Evolutionary conservation across 2,888 invertebrate species (phyloP), one percentile per base, ranked within the genome.

Genomic region (Diaperis boleti): DNA sequence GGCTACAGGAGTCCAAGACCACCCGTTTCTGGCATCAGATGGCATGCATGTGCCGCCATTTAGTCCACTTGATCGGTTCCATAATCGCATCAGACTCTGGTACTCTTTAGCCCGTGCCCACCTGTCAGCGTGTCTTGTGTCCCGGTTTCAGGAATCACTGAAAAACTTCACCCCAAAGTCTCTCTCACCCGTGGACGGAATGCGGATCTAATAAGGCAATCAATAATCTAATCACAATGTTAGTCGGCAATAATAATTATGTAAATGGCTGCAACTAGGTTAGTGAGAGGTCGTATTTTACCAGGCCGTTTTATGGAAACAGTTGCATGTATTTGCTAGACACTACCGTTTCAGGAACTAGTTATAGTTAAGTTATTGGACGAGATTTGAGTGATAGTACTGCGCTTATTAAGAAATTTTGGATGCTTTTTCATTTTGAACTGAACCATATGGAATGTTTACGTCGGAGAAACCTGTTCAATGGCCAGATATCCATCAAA

Each of bases 231-330:
- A 68, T 62, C 62, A 65, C 65, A 66, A 67, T 63, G 45, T 66
- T 42, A 64, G 54, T 57, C 42, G 62, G 47, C 49, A 55, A 66
- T 67, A 62, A 64, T 70, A 69, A 72, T 72, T 72, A 72, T 72
- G 72, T 71, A 75, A 71, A 72, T 70, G 61, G 29, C 52, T 29
- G 67, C 69, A 73, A 73, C 72, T 74, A 71, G 74, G 73, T 74
- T 73, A 74, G 74, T 71, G 71, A 73, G 73, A 72, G 72, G 73
- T 67, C 65, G 69, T 72, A 70, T 70, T 69, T 71, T 69, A 70
- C 59, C 37, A 13, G 22, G 22, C 39, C 39, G 54, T 61, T 61
- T 61, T 60, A 44, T 62, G 52, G 55, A 60, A 65, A 57, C 56
- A 60, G 60, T 64, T 54, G 62, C 52, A 56, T 62, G 55, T 62